Conservation (phyloP, 2,113 vertebrate genomes). For the Brachyistius frenatus region DNA sequence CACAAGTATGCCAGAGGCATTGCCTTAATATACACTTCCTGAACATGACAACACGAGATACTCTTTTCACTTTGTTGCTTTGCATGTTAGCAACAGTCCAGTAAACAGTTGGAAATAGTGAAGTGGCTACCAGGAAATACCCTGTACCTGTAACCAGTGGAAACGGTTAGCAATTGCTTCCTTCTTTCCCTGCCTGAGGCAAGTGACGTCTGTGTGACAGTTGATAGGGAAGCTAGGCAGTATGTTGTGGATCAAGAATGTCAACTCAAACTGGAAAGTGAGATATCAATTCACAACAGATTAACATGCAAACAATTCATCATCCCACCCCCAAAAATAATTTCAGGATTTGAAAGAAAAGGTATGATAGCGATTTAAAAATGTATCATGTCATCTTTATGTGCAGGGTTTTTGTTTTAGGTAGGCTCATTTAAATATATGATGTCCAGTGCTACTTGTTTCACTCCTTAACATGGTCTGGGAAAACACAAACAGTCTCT, state of each 20-base stretch:
- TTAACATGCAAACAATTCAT: not conserved
- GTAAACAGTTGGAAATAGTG: slow-evolving; percentile 80
- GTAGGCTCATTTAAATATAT: too few relatives aligned
- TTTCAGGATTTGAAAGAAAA: too few relatives aligned
- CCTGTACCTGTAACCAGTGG: slow-evolving; percentile 25
- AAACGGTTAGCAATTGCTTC: slow-evolving; percentile 63
- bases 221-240: slow-evolving; percentile 17
- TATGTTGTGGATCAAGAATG: not conserved
- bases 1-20: not conserved
- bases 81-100: slow-evolving; percentile 53
- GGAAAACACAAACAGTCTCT: too few relatives aligned
- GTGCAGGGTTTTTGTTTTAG: too few relatives aligned
- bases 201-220: slow-evolving; percentile 34
- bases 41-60: not conserved
- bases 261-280: not conserved
- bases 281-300: not conserved
- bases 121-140: slow-evolving; percentile 76
- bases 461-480: too few relatives aligned
- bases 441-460: too few relatives aligned
- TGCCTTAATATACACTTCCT: not conserved
- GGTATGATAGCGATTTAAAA: too few relatives aligned
- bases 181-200: slow-evolving; percentile 64
- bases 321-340: too few relatives aligned
- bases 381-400: too few relatives aligned
- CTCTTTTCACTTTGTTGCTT: slow-evolving; percentile 33